A percentile compares a stretch with the other conserved stretches of the same genome.
Conservation (phyloP, 1,140 invertebrate species). For the Procambarus clarkii region DNA sequence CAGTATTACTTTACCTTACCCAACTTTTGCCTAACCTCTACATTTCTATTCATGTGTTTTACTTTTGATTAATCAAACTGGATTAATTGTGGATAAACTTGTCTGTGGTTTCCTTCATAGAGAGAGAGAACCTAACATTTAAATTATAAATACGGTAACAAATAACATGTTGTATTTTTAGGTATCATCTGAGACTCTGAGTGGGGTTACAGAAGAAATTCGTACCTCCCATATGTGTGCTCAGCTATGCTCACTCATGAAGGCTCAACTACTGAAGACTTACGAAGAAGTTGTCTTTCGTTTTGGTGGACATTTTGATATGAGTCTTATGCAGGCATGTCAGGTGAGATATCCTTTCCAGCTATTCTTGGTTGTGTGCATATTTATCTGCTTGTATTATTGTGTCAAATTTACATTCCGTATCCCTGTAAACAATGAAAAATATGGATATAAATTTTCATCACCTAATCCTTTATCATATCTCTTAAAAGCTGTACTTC, state of each 20-base stretch:
- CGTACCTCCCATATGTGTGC: conserved; percentile 81
- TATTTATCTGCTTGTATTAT: neutral
- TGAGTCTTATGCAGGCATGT: conserved; percentile 70
- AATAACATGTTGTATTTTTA: neutral
- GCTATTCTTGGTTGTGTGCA: neutral
- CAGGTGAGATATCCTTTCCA: conserved; percentile 38
- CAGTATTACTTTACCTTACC: too few relatives aligned
- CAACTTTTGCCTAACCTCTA: too few relatives aligned
- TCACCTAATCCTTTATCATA: too few relatives aligned
- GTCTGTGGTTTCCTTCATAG: too few relatives aligned
- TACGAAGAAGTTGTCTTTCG: conserved; percentile 81
- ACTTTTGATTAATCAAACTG: too few relatives aligned
- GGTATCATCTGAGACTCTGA: conserved; percentile 40
- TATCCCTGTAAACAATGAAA: neutral
- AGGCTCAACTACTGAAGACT: conserved; percentile 84
- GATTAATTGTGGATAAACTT: too few relatives aligned
- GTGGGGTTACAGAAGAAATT: conserved; percentile 74
- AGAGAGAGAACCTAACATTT: too few relatives aligned
- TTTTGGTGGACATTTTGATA: conserved; percentile 76
- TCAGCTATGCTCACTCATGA: conserved; percentile 84
- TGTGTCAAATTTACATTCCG: neutral
- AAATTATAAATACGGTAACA: too few relatives aligned
- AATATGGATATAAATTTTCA: neutral
- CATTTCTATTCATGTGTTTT: too few relatives aligned
- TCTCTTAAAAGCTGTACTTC: too few relatives aligned